Evolutionary conservation across 2,888 invertebrate species (phyloP).

Genomic region (Rutpela maculata): DNA sequence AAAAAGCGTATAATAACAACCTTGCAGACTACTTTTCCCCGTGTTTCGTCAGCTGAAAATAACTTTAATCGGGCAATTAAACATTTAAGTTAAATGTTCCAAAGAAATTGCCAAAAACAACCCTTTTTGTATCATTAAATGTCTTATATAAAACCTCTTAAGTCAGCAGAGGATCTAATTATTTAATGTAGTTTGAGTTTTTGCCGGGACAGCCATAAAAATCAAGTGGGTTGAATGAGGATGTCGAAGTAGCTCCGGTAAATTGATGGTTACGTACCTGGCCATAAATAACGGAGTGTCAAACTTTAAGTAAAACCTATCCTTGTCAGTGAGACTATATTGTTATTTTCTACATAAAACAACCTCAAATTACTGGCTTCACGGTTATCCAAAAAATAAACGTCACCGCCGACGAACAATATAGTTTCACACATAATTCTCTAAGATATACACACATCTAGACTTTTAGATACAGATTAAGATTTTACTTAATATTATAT

Average conservation of each 20-base stretch:
- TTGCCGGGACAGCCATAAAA: conserved; percentile 35
- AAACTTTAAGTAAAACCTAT: conserved; percentile 28
- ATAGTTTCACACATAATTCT: too few species aligned
- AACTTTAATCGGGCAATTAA: conserved; percentile 55
- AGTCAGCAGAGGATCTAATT: conserved; percentile 27
- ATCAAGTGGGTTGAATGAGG: conserved; percentile 26
- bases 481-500: too few species aligned
- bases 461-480: too few species aligned
- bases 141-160: conserved; percentile 4
- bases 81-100: conserved; percentile 59
- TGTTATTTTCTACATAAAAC: conserved; percentile 35
- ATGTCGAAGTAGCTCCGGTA: conserved; percentile 34
- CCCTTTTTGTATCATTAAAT: conserved; percentile 28
- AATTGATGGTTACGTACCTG: conserved; percentile 40
- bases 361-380: conserved; percentile 28
- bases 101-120: conserved; percentile 52
- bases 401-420: neutral
- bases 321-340: conserved; percentile 29
- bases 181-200: conserved; percentile 17
- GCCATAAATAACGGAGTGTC: conserved; percentile 34
- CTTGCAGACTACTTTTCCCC: neutral
- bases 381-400: conserved; percentile 3
- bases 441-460: too few species aligned
- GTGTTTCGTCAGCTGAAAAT: conserved; percentile 24
- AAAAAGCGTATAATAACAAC: conserved; percentile 4